Evolutionary conservation across 2,797 vertebrate genomes (phyloP).

Genomic region (Helicolenus hilgendorfi): DNA sequence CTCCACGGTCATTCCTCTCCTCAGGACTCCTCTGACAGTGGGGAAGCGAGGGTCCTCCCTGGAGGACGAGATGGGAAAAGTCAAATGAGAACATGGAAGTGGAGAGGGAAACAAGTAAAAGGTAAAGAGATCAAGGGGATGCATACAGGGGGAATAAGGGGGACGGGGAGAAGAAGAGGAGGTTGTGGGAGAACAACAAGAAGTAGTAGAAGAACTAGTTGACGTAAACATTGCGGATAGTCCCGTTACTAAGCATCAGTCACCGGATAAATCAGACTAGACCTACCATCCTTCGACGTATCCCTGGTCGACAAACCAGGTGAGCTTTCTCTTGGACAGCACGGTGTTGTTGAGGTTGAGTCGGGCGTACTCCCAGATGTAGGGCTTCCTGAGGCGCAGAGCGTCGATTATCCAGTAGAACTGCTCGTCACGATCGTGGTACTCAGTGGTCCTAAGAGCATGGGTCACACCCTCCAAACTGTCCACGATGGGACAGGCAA

Average conservation of each 20-base stretch:
- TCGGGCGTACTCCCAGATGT: constrained; percentile 98
- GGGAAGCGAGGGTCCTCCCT: constrained; percentile 99
- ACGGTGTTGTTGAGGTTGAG: constrained; percentile 99
- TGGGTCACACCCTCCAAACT: constrained; percentile 98
- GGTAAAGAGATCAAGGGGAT: not conserved
- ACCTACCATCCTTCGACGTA: constrained; percentile 97
- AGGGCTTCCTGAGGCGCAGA: constrained; percentile 94
- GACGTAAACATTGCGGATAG: not conserved
- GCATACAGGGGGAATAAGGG: not conserved
- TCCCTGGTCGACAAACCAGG: constrained; percentile 98
- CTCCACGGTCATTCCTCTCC: constrained; percentile 99
- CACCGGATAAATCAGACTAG: not conserved
- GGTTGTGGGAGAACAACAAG: not conserved
- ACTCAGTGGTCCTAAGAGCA: constrained; percentile 97
- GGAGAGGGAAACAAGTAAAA: accelerated
- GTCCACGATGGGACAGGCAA: constrained; percentile 99
- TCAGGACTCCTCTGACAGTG: constrained; percentile 96
- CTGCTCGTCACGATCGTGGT: constrained; percentile 98
- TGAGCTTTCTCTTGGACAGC: constrained; percentile 98
- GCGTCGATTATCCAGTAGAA: constrained; percentile 98
- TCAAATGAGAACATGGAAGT: not conserved
- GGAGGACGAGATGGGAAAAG: not conserved
- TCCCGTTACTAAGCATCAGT: not conserved
- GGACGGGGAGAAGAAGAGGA: not conserved
- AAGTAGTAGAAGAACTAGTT: not conserved